Conservation (phyloP, 2,888 invertebrate species). For the Ormyrus rosae region DNA sequence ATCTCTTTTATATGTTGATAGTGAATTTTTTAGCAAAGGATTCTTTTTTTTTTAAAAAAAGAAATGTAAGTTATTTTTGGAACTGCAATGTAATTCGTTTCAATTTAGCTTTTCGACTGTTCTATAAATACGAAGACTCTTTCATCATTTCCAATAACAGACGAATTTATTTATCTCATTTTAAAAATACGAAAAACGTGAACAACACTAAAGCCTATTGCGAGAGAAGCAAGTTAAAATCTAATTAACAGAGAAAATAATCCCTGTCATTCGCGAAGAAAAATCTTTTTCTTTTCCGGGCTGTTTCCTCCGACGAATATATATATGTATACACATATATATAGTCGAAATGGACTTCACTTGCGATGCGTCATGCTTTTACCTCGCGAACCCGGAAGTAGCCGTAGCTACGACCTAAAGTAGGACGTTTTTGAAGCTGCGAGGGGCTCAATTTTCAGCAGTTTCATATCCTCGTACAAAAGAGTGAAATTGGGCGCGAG, state of each 20-base stretch:
- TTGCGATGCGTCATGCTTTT: constrained; percentile 35
- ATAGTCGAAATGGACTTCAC: constrained; percentile 30
- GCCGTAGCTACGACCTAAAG: not conserved
- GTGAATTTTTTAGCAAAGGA: too few species aligned
- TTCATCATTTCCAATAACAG: too few species aligned
- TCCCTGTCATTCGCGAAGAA: not conserved
- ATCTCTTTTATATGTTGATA: too few species aligned
- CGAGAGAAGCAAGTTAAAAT: not conserved
- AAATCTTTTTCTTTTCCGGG: constrained; percentile 6
- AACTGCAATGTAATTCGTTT: too few species aligned
- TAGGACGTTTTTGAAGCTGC: constrained; percentile 20
- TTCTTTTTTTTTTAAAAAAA: too few species aligned
- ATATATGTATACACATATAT: too few species aligned
- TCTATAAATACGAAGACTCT: not conserved
- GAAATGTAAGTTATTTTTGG: too few species aligned
- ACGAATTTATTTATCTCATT: not conserved
- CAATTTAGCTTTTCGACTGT: not conserved
- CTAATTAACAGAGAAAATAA: constrained; percentile 7
- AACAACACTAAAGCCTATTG: too few species aligned
- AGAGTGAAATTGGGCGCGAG: not conserved
- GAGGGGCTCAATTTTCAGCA: not conserved
- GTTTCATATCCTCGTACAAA: not conserved
- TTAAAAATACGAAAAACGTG: too few species aligned
- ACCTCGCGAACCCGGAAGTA: constrained; percentile 38
- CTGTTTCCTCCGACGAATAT: not conserved